Evolutionary conservation across 2,797 vertebrate genomes (phyloP).

Genomic region (Gymnothorax javanicus): DNA sequence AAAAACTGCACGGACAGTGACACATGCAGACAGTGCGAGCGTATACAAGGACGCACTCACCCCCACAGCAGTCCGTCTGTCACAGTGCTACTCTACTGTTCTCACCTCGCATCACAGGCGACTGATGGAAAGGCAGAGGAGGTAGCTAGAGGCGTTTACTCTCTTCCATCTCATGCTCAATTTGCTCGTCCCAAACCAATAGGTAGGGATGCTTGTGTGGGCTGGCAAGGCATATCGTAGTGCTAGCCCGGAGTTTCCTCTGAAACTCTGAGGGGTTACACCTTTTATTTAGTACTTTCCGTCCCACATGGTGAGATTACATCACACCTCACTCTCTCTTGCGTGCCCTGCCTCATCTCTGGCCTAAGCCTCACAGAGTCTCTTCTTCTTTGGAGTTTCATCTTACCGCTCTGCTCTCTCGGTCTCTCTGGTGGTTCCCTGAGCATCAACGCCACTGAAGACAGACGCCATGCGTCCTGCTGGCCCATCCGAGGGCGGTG

Average conservation of each 20-base stretch:
- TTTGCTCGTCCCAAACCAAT: background rate
- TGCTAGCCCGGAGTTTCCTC: background rate
- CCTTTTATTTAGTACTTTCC: background rate
- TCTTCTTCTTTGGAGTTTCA: background rate
- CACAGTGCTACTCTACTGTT: background rate
- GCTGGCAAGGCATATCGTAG: background rate
- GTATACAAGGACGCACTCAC: too few relatives aligned
- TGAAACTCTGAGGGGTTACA: background rate
- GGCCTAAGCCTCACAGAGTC: background rate
- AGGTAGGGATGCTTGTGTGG: background rate
- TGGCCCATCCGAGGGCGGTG: slow-evolving; percentile 40
- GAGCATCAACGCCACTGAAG: too few relatives aligned
- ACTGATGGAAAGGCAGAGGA: background rate
- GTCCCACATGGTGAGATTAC: background rate
- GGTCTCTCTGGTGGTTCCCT: background rate
- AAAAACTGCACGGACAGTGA: background rate
- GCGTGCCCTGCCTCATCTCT: background rate
- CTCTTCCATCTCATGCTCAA: background rate
- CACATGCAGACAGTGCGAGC: background rate
- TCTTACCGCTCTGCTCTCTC: background rate
- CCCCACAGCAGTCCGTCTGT: too few relatives aligned
- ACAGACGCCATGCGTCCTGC: background rate
- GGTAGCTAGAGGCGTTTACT: background rate
- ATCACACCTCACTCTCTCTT: background rate
- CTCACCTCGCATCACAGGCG: too few relatives aligned